Percentiles rank a stretch among this genome's conserved stretches.
Conservation (phyloP, 2,797 vertebrate genomes). For the Vespertilio murinus region DNA sequence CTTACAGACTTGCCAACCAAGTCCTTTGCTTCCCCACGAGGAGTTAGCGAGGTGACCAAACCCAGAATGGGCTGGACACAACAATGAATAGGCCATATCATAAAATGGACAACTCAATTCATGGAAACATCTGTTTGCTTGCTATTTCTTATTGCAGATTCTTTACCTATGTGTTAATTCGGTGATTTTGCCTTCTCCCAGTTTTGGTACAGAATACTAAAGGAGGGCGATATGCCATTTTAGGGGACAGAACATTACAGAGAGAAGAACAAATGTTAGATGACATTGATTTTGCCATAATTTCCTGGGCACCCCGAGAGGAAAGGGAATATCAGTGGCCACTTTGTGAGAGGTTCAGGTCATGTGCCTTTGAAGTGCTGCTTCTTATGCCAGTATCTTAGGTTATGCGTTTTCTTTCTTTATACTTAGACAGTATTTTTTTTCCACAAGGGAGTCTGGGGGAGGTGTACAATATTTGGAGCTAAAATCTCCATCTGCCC, state of each 20-base stretch:
- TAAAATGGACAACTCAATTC: neutral
- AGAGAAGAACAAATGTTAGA: neutral
- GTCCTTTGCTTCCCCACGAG: too few relatives aligned
- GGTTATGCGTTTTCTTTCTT: neutral
- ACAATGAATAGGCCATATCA: neutral
- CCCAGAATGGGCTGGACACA: neutral
- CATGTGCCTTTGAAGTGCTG: neutral
- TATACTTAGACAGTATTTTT: neutral
- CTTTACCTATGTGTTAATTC: neutral
- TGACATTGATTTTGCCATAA: neutral
- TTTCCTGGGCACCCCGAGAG: neutral
- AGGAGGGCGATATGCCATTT: neutral
- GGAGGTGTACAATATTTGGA: neutral
- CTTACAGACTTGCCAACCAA: too few relatives aligned
- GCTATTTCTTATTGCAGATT: neutral
- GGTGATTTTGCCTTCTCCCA: neutral
- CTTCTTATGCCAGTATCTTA: neutral
- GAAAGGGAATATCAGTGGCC: neutral
- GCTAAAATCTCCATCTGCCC: neutral
- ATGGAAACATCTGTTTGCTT: slow-evolving; percentile 1
- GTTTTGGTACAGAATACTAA: neutral
- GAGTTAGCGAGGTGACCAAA: neutral
- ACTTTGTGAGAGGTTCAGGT: neutral
- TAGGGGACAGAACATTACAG: neutral
- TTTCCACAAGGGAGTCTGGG: neutral